Conservation (phyloP, 2,797 vertebrate genomes). For the Channa striata region DNA sequence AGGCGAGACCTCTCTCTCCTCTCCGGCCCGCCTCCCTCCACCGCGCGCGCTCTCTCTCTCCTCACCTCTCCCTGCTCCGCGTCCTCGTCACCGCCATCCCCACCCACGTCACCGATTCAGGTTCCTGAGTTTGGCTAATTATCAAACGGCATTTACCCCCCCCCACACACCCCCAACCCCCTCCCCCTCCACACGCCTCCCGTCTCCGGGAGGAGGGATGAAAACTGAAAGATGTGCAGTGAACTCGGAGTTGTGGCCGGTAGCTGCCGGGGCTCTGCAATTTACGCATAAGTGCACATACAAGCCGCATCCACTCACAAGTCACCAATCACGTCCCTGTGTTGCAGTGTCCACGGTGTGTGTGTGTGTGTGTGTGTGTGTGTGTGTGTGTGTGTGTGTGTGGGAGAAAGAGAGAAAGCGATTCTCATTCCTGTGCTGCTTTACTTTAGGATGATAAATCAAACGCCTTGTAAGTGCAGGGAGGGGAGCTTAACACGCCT, state of each 20-base stretch:
- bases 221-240: conserved; percentile 36
- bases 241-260: conserved; percentile 52
- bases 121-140: conserved; percentile 73
- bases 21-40: conserved; percentile 69
- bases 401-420: background rate
- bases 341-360: conserved; percentile 10
- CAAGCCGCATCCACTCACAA: conserved; percentile 48
- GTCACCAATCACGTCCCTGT: conserved; percentile 36
- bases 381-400: conserved; percentile 1
- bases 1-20: conserved; percentile 71
- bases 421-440: conserved; percentile 37
- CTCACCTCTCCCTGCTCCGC: conserved; percentile 18
- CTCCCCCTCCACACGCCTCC: too few species aligned
- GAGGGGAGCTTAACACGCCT: conserved; percentile 4
- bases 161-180: background rate
- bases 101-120: conserved; percentile 73
- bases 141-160: conserved; percentile 52
- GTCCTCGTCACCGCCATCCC: conserved; percentile 17
- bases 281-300: conserved; percentile 48
- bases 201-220: too few species aligned
- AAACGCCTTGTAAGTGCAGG: conserved; percentile 11
- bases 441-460: conserved; percentile 42
- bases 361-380: too few species aligned
- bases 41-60: conserved; percentile 25
- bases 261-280: conserved; percentile 32